Evolutionary conservation across 1,140 invertebrate genomes (phyloP), one percentile per base, ranked within the genome.

Genomic region (Aleiodes sp.): DNA sequence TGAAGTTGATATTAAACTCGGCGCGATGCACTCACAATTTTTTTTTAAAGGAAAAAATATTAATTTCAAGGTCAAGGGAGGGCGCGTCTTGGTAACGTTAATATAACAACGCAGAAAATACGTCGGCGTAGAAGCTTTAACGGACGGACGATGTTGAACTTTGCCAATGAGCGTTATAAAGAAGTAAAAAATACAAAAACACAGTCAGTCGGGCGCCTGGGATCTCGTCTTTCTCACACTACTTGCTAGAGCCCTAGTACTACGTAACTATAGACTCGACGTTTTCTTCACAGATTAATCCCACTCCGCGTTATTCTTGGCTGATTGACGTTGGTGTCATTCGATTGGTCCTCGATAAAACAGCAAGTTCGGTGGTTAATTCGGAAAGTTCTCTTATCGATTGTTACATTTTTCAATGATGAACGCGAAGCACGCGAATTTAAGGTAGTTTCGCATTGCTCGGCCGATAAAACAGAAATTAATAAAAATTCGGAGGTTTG

Each of bases 1-100:
- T 46, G n/a, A 56, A 14, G 46, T 14, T 56, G 46, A 56, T 16
- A 26, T 9, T 28, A 29, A 24, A 29, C 31, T 60, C 10, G 2
- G 8, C 16, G 6, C 52, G 10, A 16, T 8, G 8, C 26, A 33
- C 33, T 35, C 24, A 39, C 14, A 14, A 46, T 43, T 28, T 65
- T 24, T 65, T 3, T 60, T 7, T 33, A 46, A 46, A 19, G 14
- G 24, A 12, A 37, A 63, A 63, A 35, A 16, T 29, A 41, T 41
- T 10, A 28, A 16, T 39, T 63, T 71, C 70, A 71, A 71, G 70
- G 70, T 71, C 70, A 61, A 63, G 43, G 59, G 37, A 67, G 70
- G 70, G 70, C 59, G 70, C 57, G 63, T 63, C 70, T 71, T 59
- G 28, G n/a, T 37, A 19, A 39, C 1, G 26, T 14, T 16, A n/a